phyloP scores from a whole-genome alignment of 2,797 vertebrate genomes.

The Enteromius argenteus region DNA sequence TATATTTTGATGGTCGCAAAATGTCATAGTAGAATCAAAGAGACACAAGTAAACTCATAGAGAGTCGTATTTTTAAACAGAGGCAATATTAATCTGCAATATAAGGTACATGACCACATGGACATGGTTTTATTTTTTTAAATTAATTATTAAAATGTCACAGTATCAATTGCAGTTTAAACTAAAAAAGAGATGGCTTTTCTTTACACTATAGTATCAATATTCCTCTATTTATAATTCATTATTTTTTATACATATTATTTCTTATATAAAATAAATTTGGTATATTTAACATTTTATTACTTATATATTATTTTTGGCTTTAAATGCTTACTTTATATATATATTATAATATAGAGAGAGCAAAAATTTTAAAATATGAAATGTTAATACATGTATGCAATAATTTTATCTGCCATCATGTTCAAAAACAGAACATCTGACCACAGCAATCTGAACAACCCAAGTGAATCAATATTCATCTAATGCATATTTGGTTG shows the following conservation, averaged over 20 bases:
- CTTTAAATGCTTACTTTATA: neutral
- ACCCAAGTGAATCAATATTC: conserved; percentile 63
- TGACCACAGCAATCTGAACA: conserved; percentile 37
- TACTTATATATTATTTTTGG: neutral
- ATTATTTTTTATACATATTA: neutral
- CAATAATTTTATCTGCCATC: neutral
- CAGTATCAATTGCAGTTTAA: neutral
- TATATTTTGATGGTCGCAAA: neutral
- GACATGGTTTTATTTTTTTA: neutral
- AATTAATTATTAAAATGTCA: neutral
- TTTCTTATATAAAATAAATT: neutral
- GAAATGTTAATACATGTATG: neutral
- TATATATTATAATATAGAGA: too few species aligned
- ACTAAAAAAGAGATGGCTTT: neutral
- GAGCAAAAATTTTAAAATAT: too few species aligned
- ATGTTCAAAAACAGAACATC: conserved; percentile 24
- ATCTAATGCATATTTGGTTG: conserved; percentile 30
- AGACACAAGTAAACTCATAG: neutral
- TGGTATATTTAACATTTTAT: neutral
- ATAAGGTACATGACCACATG: neutral
- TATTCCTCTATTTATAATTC: neutral
- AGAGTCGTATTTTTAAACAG: neutral
- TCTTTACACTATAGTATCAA: neutral
- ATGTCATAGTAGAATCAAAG: neutral
- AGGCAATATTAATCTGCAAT: neutral